Conservation (phyloP, 2,888 invertebrate species). For the Eustalomyia histrio region DNA sequence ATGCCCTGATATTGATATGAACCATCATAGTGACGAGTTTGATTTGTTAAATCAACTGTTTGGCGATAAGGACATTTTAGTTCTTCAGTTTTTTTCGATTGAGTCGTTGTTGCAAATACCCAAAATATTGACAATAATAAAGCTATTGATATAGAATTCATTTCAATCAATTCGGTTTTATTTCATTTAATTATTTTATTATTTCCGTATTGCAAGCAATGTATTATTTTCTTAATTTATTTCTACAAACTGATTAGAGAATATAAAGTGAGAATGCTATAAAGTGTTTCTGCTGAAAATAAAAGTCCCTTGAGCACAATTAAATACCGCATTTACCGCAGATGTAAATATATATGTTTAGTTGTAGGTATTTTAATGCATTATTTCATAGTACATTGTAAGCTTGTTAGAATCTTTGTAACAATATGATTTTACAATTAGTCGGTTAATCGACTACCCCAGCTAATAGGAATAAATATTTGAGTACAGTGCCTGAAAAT, state of each 20-base stretch:
- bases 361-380: too few species aligned
- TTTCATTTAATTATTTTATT: background rate
- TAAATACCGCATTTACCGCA: constrained; percentile 57
- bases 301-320: constrained; percentile 49
- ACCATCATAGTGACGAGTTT: constrained; percentile 65
- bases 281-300: background rate
- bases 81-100: background rate
- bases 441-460: too few species aligned
- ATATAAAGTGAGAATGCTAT: background rate
- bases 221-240: background rate
- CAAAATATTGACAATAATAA: background rate
- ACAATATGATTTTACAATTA: too few species aligned
- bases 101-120: background rate
- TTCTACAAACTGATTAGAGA: constrained; percentile 22
- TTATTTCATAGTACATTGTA: too few species aligned
- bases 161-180: background rate
- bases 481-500: too few species aligned
- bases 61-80: constrained; percentile 66
- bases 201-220: background rate
- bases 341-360: too few species aligned
- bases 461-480: too few species aligned
- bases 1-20: constrained; percentile 69
- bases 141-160: background rate
- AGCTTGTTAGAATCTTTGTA: too few species aligned
- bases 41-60: constrained; percentile 69